Conservation (phyloP, 2,797 vertebrate species). For the Rhabdomys pumilio region DNA sequence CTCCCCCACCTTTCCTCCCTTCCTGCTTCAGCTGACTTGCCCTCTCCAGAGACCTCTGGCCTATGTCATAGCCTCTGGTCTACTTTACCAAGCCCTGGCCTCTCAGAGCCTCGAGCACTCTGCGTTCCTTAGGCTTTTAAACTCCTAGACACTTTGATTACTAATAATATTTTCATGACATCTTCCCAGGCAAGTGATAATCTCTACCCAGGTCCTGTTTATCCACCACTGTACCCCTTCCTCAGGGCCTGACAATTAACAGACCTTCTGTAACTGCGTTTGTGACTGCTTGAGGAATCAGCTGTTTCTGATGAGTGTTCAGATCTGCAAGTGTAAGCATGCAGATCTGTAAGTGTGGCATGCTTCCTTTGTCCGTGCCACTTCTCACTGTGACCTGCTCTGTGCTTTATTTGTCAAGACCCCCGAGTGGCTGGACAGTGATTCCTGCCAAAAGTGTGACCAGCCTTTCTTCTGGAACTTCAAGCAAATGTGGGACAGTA, state of each 20-base stretch:
- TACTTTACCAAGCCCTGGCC: neutral
- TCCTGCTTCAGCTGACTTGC: too few relatives aligned
- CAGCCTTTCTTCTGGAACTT: slow-evolving; percentile 99
- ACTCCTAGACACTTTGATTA: neutral
- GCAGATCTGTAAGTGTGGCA: neutral
- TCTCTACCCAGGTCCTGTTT: neutral
- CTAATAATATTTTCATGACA: neutral
- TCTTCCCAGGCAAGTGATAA: neutral
- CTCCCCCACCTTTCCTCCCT: neutral
- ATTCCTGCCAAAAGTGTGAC: slow-evolving; percentile 99
- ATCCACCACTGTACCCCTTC: neutral
- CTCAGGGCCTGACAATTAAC: neutral
- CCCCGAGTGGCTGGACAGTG: slow-evolving; percentile 98
- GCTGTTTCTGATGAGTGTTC: neutral
- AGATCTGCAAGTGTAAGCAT: neutral
- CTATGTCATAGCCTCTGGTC: neutral
- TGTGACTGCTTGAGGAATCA: neutral
- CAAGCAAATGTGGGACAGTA: slow-evolving; percentile 99
- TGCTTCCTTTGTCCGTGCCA: neutral
- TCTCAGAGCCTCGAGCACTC: too few relatives aligned
- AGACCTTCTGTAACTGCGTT: neutral
- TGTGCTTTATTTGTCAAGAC: slow-evolving; percentile 91
- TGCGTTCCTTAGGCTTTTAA: neutral
- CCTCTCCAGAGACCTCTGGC: neutral
- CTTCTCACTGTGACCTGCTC: slow-evolving; percentile 39